Evolutionary conservation across 2,113 vertebrate species (phyloP), one percentile per base, ranked within the genome.

Genomic region (Leptobrachium leishanense): DNA sequence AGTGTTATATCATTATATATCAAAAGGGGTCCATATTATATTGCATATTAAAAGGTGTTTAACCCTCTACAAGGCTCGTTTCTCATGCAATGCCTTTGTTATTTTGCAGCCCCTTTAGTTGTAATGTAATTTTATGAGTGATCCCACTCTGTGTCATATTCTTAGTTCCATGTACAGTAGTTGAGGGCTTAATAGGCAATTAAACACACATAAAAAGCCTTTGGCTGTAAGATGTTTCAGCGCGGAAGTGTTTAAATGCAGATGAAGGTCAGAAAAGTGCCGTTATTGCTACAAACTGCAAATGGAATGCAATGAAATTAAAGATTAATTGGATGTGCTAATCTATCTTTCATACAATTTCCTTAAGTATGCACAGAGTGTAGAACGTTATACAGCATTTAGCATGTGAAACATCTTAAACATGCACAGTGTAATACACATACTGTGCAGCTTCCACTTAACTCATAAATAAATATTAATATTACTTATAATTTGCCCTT

Each of bases 291-390:
- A 68, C 53, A 77, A 68, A 77, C 53, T 68, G 66, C 65, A 69
- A 68, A 59, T 54, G 55, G 55, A 77, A 59, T 77, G 75, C 75
- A 77, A 77, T 68, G 53, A 68, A 77, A 77, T 77, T 12, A 77
- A 77, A 77, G 75, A 62, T 77, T 77, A 77, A 77, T 77, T 77
- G 41, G 66, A 77, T 69, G 50, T 20, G 53, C 66, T 68, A 57
- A 77, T 77, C 41, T 59, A 77, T 77, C 41, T 77, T 77, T 77
- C 54, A 77, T 77, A 62, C 65, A 77, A 77, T 59, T 77, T 64
- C 53, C 75, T 31, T 2, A 42, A 44, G 75, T 76, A 57, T 54
- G 50, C 59, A 53, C 31, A 77, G 53, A 55, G 50, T 44, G 43
- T 53, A 77, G 68, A 76, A 59, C 43, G 11, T 77, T 69, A 76